Evolutionary conservation across 1,140 invertebrate genomes (phyloP), one percentile per base, ranked within the genome.

Genomic region (Metaphire vulgaris): DNA sequence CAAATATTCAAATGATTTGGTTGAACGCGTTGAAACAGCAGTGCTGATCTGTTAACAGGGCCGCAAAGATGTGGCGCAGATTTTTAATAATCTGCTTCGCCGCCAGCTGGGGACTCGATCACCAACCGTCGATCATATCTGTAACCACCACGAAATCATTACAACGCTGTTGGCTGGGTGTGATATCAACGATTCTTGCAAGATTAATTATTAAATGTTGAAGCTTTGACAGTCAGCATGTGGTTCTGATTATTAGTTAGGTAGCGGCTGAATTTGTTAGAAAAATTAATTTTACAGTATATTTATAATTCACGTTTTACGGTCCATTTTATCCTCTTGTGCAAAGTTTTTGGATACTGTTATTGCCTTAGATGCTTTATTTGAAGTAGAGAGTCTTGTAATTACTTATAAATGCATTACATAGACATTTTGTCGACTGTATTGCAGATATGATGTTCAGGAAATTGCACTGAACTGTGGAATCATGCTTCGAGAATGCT

Each of bases 391-490:
- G 26, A 65, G 56, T 65, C 26, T 65, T 65, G 14, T 26, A 65
- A 65, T 15, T 65, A 15, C 14, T 65, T 26, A n/a, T n/a, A n/a
- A n/a, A n/a, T n/a, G n/a, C n/a, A n/a, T n/a, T n/a, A n/a, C n/a
- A n/a, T n/a, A n/a, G n/a, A n/a, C n/a, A n/a, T n/a, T n/a, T n/a
- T n/a, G n/a, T n/a, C n/a, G n/a, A n/a, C n/a, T n/a, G n/a, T n/a
- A n/a, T n/a, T n/a, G n/a, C 89, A 96, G 96, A 67, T 99, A 99
- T 88, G 96, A 99, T 86, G 94, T 94, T 86, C 96, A 97, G 87
- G 97, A 99, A 86, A 98, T 99, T 83, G 98, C 98, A 79, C 89
- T 99, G 75, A 98, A 98, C 83, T 99, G 97, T 90, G 98, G 98
- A 34, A 97, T 95, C 78, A 99, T 99, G 98, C 88, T 99, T 77